Evolutionary conservation across 2,888 invertebrate species (phyloP), one percentile per base, ranked within the genome.

Genomic region (Yponomeuta malinellus): DNA sequence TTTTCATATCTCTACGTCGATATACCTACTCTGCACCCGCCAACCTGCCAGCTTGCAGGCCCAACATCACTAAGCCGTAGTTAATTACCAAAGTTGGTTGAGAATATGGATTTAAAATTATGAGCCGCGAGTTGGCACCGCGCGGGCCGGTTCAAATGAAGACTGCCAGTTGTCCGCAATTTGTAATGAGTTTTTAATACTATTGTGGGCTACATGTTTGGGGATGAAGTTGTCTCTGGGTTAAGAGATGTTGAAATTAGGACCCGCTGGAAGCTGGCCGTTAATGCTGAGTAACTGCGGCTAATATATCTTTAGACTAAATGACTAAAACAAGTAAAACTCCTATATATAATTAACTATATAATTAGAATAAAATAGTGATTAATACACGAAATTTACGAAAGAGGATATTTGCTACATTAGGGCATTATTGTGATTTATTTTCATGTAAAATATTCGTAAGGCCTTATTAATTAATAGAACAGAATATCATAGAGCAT

Each of bases 121-220:
- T 68, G 68, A 68, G 68, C 68, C 43, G 31, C 43, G n/a, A 37
- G 70, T 70, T 68, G 64, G 68, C 64, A 71, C 71, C 71, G 71
- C 71, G 72, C 71, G 75, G 80, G 65, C 65, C 48, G 3, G 52
- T 70, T 72, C 69, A 70, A 72, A 78, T 79, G 79, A 77, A 75
- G 15, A 73, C 73, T 74, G 75, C 75, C 73, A 76, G 73, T 74
- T 77, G 75, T 73, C 72, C 70, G 76, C 76, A 78, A 80, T 79
- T 79, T 78, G 76, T 80, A 79, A 82, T 78, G 81, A 80, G 78
- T 78, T 81, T 81, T 82, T 79, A 80, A 82, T 81, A 79, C 77
- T 75, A 48, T 70, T 72, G 71, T 76, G 78, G 78, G 78, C 78
- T 63, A 63, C 9, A 8, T 76, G 77, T 77, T 80, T 77, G 71